Evolutionary conservation across 1,140 invertebrate species (phyloP).

Genomic region (Zaprionus inermis): DNA sequence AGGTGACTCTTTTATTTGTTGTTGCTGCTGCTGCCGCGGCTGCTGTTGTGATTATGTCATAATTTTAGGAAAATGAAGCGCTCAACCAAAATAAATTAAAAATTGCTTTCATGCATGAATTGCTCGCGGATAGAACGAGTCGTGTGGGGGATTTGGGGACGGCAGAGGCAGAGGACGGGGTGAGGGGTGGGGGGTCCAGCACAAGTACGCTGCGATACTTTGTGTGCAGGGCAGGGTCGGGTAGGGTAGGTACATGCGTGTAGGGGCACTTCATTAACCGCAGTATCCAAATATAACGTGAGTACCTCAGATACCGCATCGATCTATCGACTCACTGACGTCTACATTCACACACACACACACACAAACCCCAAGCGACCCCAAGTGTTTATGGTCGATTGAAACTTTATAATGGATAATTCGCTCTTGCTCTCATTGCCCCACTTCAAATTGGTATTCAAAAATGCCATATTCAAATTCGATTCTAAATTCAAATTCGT

Average conservation of each 20-base stretch:
- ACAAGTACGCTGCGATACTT: slow-evolving; percentile 57
- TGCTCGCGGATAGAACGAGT: slow-evolving; percentile 25
- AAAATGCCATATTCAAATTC: slow-evolving; percentile 26
- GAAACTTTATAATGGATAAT: slow-evolving; percentile 78
- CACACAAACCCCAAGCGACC: background rate
- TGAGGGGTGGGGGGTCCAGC: background rate
- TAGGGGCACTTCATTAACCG: slow-evolving; percentile 58
- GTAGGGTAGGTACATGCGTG: slow-evolving; percentile 14
- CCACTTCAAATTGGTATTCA: slow-evolving; percentile 24
- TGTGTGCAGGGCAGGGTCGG: background rate
- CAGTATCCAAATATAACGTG: slow-evolving; percentile 69
- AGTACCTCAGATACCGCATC: slow-evolving; percentile 51
- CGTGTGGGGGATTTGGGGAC: background rate
- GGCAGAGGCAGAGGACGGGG: background rate
- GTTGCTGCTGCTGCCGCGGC: slow-evolving; percentile 40
- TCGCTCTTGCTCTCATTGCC: slow-evolving; percentile 48
- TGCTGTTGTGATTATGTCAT: slow-evolving; percentile 75
- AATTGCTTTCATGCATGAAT: slow-evolving; percentile 83
- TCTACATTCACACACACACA: slow-evolving; percentile 2
- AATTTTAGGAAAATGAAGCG: slow-evolving; percentile 82
- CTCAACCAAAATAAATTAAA: slow-evolving; percentile 83
- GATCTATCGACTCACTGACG: slow-evolving; percentile 37
- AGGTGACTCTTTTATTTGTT: slow-evolving; percentile 66
- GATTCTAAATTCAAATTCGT: slow-evolving; percentile 18
- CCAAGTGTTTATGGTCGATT: slow-evolving; percentile 83